Conservation (phyloP, 2,797 vertebrate genomes). For the Morus bassanus region DNA sequence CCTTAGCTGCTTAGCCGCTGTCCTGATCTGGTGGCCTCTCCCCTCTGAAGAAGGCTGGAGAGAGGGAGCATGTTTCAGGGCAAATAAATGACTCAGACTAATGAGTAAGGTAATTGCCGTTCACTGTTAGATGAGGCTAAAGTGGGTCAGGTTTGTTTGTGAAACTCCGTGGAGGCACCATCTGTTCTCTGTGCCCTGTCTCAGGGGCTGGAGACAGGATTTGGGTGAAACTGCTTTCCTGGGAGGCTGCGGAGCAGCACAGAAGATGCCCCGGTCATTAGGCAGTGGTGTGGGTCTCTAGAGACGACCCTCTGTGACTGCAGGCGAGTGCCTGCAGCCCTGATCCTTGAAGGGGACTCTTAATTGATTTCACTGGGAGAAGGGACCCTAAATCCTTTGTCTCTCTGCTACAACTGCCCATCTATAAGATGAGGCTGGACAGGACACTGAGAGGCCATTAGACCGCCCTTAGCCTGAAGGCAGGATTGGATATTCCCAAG, state of each 20-base stretch:
- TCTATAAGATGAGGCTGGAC: background rate
- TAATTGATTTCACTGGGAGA: background rate
- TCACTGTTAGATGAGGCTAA: constrained; percentile 26
- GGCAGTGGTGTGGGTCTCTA: background rate
- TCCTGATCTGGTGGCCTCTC: background rate
- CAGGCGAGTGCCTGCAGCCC: background rate
- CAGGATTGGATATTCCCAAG: background rate
- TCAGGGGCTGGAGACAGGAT: background rate
- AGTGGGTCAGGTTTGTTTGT: constrained; percentile 64
- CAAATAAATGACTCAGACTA: constrained; percentile 61
- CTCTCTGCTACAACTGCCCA: background rate
- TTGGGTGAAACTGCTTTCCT: background rate
- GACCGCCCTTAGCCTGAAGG: background rate
- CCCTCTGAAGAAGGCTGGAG: background rate
- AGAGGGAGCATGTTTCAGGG: constrained; percentile 23
- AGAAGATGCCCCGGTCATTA: background rate
- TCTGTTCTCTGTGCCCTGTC: background rate
- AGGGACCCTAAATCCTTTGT: background rate
- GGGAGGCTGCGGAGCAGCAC: background rate
- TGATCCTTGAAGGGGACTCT: background rate
- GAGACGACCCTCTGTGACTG: background rate
- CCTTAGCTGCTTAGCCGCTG: background rate
- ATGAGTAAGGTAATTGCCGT: constrained; percentile 48
- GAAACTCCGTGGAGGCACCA: constrained; percentile 41
- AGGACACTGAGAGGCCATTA: background rate